These are phyloP conservation scores for Microctonus aethiopoides DNA, from an alignment of 2,888 invertebrate genomes.

Conservation along the genomic window DNA sequence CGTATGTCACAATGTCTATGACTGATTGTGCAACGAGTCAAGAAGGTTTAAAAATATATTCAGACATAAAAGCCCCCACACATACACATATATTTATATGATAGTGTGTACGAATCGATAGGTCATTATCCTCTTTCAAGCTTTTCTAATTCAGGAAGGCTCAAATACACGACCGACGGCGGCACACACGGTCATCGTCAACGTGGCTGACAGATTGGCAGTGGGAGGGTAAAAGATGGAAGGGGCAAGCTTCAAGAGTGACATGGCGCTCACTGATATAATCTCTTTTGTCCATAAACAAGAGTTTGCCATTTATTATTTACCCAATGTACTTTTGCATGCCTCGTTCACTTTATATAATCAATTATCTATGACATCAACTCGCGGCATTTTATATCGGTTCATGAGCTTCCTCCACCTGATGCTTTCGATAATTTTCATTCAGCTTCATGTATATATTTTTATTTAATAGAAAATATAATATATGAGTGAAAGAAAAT, in stretches of 20 bases:
- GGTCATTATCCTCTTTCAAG: constrained; percentile 11
- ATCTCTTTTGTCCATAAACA: constrained; percentile 12
- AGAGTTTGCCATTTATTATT: constrained; percentile 5
- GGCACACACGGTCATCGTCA: neutral
- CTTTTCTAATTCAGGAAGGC: constrained; percentile 13
- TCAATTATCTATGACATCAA: constrained; percentile 4
- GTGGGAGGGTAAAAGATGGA: neutral
- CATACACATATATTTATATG: no score
- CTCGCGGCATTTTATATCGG: neutral
- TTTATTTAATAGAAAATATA: neutral
- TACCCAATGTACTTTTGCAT: constrained; percentile 2
- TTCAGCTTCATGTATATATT: neutral
- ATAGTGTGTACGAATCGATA: constrained; percentile 2
- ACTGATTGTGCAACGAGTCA: neutral
- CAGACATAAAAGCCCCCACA: neutral
- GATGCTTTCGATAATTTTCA: constrained; percentile 8
- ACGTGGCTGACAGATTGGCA: neutral
- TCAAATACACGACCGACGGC: neutral
- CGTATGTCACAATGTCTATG: neutral
- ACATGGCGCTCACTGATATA: neutral
- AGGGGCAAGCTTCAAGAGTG: neutral
- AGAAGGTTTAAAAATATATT: neutral
- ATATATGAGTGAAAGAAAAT: neutral
- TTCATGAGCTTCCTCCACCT: neutral
- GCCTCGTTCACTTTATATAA: neutral